Evolutionary conservation across 1,140 invertebrate genomes (phyloP).

Genomic region (Drosophila chauvacae): DNA sequence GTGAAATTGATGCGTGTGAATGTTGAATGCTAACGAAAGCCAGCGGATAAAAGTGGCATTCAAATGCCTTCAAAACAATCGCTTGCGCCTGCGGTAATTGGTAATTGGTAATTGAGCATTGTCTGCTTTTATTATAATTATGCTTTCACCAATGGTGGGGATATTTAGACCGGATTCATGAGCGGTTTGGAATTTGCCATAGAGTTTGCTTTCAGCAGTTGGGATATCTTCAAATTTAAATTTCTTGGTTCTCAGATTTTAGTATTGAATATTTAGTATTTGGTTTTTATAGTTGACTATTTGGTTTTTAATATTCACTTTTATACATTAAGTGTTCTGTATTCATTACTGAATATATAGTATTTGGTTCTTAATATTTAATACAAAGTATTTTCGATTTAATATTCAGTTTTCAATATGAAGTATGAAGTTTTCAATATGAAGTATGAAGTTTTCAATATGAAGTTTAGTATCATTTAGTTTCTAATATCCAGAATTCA

Average conservation of each 20-base stretch:
- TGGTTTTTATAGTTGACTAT: no score
- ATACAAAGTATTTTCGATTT: no score
- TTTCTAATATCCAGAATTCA: no score
- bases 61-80: constrained; percentile 61
- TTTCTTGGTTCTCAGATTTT: neutral
- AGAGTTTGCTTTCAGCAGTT: neutral
- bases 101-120: constrained; percentile 17
- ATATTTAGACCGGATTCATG: neutral
- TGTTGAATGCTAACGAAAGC: constrained; percentile 69
- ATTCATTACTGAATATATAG: neutral
- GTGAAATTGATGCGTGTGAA: constrained; percentile 80
- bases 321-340: neutral
- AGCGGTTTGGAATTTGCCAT: no score
- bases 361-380: neutral
- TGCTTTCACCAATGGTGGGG: constrained; percentile 41
- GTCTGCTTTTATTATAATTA: constrained; percentile 43
- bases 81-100: constrained; percentile 5
- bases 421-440: neutral
- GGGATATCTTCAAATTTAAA: neutral
- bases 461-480: neutral
- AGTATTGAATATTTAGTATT: neutral
- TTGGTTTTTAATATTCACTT: neutral
- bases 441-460: neutral
- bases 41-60: constrained; percentile 20
- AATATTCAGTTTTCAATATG: neutral